These are phyloP conservation scores for Drosophila prolongata DNA, from an alignment of 2,888 invertebrate species.

Conservation along the genomic window DNA sequence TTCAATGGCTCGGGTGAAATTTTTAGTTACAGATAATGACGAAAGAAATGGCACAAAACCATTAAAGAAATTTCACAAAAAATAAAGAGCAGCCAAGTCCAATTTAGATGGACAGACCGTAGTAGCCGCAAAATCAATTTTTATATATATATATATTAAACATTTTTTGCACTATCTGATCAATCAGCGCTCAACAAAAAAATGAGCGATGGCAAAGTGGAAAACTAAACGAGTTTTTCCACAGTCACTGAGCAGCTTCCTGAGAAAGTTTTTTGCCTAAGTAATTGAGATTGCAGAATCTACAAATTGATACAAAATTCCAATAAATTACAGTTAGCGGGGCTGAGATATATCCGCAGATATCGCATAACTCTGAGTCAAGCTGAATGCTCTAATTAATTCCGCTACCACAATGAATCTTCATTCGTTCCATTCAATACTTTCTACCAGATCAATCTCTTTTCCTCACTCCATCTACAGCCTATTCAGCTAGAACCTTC, in stretches of 20 bases:
- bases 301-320: conserved; percentile 42
- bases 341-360: conserved; percentile 13
- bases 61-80: conserved; percentile 52
- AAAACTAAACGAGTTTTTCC: conserved; percentile 41
- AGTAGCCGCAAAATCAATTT: conserved; percentile 44
- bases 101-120: conserved; percentile 39
- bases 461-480: conserved; percentile 11
- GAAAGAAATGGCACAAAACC: conserved; percentile 57
- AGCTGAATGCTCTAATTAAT: conserved; percentile 35
- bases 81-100: conserved; percentile 39
- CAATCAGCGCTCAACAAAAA: conserved; percentile 29
- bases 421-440: conserved; percentile 27
- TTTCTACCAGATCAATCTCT: conserved; percentile 40
- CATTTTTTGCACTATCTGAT: conserved; percentile 35
- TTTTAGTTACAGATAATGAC: conserved; percentile 50
- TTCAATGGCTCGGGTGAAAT: conserved; percentile 66
- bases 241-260: conserved; percentile 35
- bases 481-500: conserved; percentile 27
- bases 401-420: conserved; percentile 28
- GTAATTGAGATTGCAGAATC: conserved; percentile 41
- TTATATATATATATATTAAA: conserved; percentile 27
- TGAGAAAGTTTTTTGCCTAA: conserved; percentile 43
- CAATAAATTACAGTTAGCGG: conserved; percentile 32
- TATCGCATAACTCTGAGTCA: conserved; percentile 19
- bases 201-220: conserved; percentile 28